Base-by-base conservation (phyloP, 2,797 vertebrate genomes). In the Hemitrygon akajei region DNA sequence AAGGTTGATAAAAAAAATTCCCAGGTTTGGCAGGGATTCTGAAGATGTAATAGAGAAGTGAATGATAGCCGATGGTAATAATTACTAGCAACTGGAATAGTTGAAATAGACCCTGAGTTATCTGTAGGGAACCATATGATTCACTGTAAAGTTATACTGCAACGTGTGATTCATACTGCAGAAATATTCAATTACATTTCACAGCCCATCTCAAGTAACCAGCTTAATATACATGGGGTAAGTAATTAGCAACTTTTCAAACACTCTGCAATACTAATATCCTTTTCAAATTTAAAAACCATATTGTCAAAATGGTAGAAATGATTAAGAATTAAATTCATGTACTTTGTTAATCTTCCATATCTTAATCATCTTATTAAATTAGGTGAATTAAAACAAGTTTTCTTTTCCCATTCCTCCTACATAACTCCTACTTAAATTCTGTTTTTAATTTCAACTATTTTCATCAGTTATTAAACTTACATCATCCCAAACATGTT, bases 81-180 rank as follows among this genome's bases (percentile, higher is more conserved):
- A 75, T 75, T 71, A 75, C 71, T 22, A 56, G 30, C 56, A 37
- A 47, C 6, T 47, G 27, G 76, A 75, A 93, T 27, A n/a, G 12
- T 93, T 93, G 47, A 14, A 93, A 58, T 12, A 76, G 14, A 58
- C 27, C 60, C 71, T 30, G 22, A 30, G 71, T 40, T 75, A 76
- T 73, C 14, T n/a, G 40, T 56, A 75, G 56, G 25, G 16, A 75
- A 76, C 91, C 69, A 30, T 18, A 75, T 76, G 40, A 76, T 76
- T 93, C 73, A 75, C 14, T 18, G 22, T 75, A 20, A n/a, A 27
- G 47, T 47, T 86, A 37, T 7, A 69, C 18, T 69, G 34, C 34
- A 73, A 7, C 94, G 94, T 81, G 94, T 95, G 94, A 95, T 94
- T 95, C 95, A 95, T 95, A 47, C 92, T 60, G 60, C 4, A 93